Percentiles rank a stretch among this genome's conserved stretches.
These are phyloP conservation scores for Acronicta alni DNA, from an alignment of 2,888 invertebrate species.

Conservation along the genomic window DNA sequence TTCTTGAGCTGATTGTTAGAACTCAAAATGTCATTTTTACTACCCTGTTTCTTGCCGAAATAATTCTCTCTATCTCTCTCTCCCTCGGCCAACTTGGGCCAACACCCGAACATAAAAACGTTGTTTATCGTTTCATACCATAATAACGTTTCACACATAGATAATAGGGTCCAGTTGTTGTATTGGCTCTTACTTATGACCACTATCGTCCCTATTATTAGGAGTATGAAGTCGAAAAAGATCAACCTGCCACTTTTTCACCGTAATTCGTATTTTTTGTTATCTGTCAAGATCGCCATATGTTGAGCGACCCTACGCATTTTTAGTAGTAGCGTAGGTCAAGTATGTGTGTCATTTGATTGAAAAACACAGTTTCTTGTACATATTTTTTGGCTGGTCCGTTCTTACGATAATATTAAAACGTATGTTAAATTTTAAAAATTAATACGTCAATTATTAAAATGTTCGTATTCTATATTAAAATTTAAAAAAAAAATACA, in stretches of 20 bases:
- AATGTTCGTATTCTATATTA: background rate
- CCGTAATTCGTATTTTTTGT: no score
- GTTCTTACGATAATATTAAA: background rate
- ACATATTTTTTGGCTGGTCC: background rate
- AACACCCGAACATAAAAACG: background rate
- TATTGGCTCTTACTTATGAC: background rate
- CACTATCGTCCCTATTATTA: background rate
- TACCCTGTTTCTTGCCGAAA: conserved; percentile 75
- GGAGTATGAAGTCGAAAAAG: background rate
- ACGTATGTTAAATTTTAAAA: background rate
- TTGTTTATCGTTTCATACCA: background rate
- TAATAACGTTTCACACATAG: no score
- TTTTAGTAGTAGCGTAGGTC: background rate
- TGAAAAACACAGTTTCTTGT: no score
- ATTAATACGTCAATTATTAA: background rate
- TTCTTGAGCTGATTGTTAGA: conserved; percentile 77
- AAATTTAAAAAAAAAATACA: background rate
- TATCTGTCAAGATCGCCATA: background rate
- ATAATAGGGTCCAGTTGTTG: background rate
- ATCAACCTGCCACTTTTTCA: no score
- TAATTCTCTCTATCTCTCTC: no score
- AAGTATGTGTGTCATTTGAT: no score
- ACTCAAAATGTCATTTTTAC: conserved; percentile 70
- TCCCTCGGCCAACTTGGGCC: conserved; percentile 4
- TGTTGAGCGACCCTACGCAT: background rate